A percentile compares a stretch with the other conserved stretches of the same genome.
Evolutionary conservation across 2,888 invertebrate species (phyloP).

Genomic region (Scrobipalpa atriplicella): DNA sequence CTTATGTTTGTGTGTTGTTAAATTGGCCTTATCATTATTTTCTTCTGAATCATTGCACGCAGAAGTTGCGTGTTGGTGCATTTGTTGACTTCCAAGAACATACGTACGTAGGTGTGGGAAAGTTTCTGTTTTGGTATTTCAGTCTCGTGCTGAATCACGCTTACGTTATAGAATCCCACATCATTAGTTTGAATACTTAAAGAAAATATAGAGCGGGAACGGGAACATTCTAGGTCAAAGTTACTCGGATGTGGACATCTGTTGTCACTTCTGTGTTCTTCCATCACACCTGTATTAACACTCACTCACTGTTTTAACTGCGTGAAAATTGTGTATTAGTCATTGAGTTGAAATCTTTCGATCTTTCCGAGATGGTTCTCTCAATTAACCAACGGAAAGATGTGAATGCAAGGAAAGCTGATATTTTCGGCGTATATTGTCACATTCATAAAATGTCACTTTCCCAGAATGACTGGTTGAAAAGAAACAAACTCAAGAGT

Average conservation of each 20-base stretch:
- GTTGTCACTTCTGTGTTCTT: constrained; percentile 6
- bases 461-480: no score
- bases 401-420: no score
- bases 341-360: background rate
- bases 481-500: no score
- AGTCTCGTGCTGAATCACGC: constrained; percentile 17
- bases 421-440: no score
- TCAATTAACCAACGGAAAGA: no score
- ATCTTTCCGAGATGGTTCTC: background rate
- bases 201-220: constrained; percentile 19
- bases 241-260: constrained; percentile 9
- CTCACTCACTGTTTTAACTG: background rate
- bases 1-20: background rate
- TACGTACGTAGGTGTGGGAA: constrained; percentile 21
- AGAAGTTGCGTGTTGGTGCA: constrained; percentile 10
- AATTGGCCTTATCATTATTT: constrained; percentile 15
- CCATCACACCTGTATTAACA: background rate
- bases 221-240: constrained; percentile 24
- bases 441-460: no score
- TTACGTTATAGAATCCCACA: constrained; percentile 20
- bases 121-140: constrained; percentile 12
- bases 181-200: background rate
- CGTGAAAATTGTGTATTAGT: background rate
- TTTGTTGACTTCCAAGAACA: constrained; percentile 16
- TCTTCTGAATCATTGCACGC: constrained; percentile 24